Base-by-base conservation (phyloP, 2,888 invertebrate genomes). In the Oscheius sp. region DNA sequence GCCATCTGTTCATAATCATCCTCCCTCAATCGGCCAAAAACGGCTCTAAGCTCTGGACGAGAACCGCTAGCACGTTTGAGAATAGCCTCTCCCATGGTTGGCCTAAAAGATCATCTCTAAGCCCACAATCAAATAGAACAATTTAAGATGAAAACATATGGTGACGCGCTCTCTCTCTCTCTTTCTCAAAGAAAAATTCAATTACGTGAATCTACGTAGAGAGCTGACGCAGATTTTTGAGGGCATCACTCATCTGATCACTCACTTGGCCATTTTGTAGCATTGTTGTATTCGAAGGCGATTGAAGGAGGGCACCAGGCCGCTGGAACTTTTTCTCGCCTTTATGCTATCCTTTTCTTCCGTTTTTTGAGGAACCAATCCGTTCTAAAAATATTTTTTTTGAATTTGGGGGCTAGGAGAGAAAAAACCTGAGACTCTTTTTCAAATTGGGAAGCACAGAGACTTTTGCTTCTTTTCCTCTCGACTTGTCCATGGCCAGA, bases 261-360 rank as follows among this genome's bases (percentile, higher is more conserved):
- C 80, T 64, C 58, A 85, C 85, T 85, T 85, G 48, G 85, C 83
- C 34, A 74, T 70, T 34, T 81, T 79, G 70, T 72, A 85, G 63
- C 83, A 78, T 45, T 83, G 83, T 61, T 84, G 83, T 69, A 85
- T 85, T 23, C 85, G 73, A 3, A 85, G 70, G 52, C 85, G 73
- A 46, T 83, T 82, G 23, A 85, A 68, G 6, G 84, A 78, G 5
- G 85, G 84, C 15, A 85, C 76, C 27, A 81, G 66, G 23, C 82
- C 81, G 33, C 74, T 79, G 6, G 80, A 78, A 15, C 80, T 73
- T 27, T 77, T 79, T 27, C 78, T 39, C 48, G 48, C 4, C 15
- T 64, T 64, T 50, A 50, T 15, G n/a, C n/a, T n/a, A 5, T 45
- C 46, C 33, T 25, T 37, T 20, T 55, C 55, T 20, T 55, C 37